Evolutionary conservation across 2,888 invertebrate species (phyloP).

Genomic region (Andrena fulva): DNA sequence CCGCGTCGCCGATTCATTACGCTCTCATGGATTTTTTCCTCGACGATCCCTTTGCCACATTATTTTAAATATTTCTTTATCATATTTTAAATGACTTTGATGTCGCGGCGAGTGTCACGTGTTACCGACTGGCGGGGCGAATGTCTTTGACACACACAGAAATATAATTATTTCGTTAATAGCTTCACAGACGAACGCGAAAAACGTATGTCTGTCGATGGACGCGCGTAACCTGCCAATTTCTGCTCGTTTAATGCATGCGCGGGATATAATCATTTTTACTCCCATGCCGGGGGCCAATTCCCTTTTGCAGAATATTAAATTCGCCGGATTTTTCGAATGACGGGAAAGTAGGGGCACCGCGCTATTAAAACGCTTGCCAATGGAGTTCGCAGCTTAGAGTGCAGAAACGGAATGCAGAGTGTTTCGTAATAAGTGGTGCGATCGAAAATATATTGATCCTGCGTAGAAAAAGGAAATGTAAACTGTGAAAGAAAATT

Average conservation of each 20-base stretch:
- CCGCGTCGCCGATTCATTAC: neutral
- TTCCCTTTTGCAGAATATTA: neutral
- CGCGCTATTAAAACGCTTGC: neutral
- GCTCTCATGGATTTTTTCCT: constrained; percentile 9
- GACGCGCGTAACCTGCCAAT: constrained; percentile 30
- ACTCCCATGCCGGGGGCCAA: neutral
- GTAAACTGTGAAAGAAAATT: too few species aligned
- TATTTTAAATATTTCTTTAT: constrained; percentile 36
- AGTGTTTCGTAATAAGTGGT: neutral
- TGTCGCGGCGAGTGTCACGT: constrained; percentile 20
- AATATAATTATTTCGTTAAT: constrained; percentile 56
- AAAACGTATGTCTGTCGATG: constrained; percentile 37
- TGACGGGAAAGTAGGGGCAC: neutral
- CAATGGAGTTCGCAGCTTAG: neutral
- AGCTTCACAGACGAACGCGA: constrained; percentile 23
- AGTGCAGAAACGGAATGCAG: neutral
- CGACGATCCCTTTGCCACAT: neutral
- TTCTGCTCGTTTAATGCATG: constrained; percentile 36
- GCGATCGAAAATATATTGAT: too few species aligned
- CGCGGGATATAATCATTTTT: constrained; percentile 34
- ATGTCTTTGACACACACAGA: constrained; percentile 51
- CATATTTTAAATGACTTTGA: constrained; percentile 43
- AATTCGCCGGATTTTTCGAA: neutral
- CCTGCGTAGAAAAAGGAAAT: too few species aligned
- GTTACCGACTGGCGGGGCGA: constrained; percentile 13